Evolutionary conservation across 1,140 invertebrate genomes (phyloP), one percentile per base, ranked within the genome.

Genomic region (Drosophila subobscura): DNA sequence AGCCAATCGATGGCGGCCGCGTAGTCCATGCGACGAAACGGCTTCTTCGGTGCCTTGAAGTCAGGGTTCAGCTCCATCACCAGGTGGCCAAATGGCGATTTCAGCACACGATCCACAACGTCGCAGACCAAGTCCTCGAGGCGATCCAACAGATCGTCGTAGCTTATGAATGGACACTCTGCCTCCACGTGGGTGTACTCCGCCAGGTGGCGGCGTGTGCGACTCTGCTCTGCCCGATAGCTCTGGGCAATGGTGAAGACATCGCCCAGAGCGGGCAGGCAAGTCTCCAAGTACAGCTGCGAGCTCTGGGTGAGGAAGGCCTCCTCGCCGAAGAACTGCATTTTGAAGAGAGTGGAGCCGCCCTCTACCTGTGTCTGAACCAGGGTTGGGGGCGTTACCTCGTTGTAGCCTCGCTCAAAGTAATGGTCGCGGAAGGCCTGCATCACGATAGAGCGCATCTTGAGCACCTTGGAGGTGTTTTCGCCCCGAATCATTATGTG

Each of bases 401-500:
- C 98, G 75, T 93, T 95, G 92, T 99, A 99, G 42, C 95, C 96
- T 27, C 95, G 93, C 49, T 94, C 92, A 59, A 94, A 93, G 91
- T 97, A 99, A 93, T 99, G 98, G 46, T 97, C 96, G 61, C 99
- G 94, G 92, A 99, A 99, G n/a, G 97, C 96, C 90, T 98, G 95
- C 72, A 96, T 96, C 0, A 98, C 93, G 2, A 96, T 93, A 0
- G 97, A 98, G 56, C 98, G 94, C 93, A 99, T 96, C 49, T 96
- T 95, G 14, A 99, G 91, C 33, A 99, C 96, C 91, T 96, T 96
- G 2, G 97, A 97, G 20, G 97, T 98, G 94, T 99, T 99, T 94
- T 99, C 98, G 37, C 99, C 98, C 56, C 99, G 94, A 77, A 99
- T 97, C 96, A 99, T 98, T 84, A 99, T 98, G 92, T 99, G 99